A percentile compares a stretch with the other conserved stretches of the same genome.
These are phyloP conservation scores for Pristionchus maxplancki DNA, from an alignment of 2,888 invertebrate species.

Conservation along the genomic window DNA sequence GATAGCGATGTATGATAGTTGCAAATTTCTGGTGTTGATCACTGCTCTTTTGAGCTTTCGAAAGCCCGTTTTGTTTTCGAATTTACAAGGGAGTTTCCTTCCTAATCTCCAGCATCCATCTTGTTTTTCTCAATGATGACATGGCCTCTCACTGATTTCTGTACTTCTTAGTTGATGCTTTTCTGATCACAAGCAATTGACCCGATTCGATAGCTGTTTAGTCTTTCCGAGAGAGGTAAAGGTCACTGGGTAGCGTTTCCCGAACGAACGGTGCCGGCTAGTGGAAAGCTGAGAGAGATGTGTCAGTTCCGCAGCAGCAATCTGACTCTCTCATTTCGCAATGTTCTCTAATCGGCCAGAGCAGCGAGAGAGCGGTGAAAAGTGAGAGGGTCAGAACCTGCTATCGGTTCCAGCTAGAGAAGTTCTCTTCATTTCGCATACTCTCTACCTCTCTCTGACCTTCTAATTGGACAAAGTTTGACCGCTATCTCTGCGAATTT, in stretches of 20 bases:
- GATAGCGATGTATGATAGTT: too few relatives aligned
- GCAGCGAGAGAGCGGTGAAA: neutral
- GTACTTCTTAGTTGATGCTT: neutral
- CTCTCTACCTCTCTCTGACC: neutral
- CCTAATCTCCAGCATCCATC: slow-evolving; percentile 6
- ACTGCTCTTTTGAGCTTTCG: too few relatives aligned
- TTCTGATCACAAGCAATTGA: slow-evolving; percentile 9
- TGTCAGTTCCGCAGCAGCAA: neutral
- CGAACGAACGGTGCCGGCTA: neutral
- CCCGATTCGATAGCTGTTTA: slow-evolving; percentile 15
- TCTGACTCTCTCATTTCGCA: neutral
- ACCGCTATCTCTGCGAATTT: neutral
- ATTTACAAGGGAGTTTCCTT: neutral
- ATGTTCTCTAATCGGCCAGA: too few relatives aligned
- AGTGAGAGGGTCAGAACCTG: neutral
- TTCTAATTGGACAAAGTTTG: neutral
- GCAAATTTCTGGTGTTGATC: too few relatives aligned
- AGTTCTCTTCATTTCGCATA: neutral
- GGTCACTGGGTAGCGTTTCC: neutral
- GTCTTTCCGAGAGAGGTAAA: neutral
- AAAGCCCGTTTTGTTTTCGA: neutral
- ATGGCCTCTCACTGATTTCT: neutral
- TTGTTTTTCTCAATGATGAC: neutral
- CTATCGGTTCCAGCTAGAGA: neutral
- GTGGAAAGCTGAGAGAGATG: neutral